Percentiles rank a stretch among this genome's conserved stretches.
phyloP scores from a whole-genome alignment of 2,113 vertebrate genomes.

The Archocentrus centrarchus region DNA sequence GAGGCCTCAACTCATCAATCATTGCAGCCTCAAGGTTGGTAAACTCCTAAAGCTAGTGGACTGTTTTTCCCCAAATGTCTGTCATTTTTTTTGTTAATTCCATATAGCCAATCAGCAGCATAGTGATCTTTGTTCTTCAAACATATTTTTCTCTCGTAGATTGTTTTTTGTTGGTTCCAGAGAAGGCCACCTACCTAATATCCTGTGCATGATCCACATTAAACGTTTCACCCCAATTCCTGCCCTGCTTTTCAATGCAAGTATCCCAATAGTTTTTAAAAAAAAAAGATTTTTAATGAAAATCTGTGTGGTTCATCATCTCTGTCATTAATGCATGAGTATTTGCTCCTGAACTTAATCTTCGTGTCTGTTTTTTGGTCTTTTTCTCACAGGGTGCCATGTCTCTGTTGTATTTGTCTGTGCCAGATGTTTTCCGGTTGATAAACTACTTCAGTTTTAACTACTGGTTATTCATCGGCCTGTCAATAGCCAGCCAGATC shows the following conservation, averaged over 20 bases:
- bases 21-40: slow-evolving; percentile 85
- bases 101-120: neutral
- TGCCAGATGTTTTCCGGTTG: slow-evolving; percentile 84
- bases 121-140: neutral
- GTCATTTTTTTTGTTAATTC: no score
- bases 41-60: neutral
- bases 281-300: neutral
- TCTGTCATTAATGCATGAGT: neutral
- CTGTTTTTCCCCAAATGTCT: neutral
- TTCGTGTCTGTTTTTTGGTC: neutral
- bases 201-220: slow-evolving; percentile 85
- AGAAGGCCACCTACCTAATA: slow-evolving; percentile 83
- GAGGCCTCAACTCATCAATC: slow-evolving; percentile 87
- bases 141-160: slow-evolving; percentile 56
- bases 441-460: slow-evolving; percentile 89
- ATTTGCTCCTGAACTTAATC: neutral
- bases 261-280: slow-evolving; percentile 20
- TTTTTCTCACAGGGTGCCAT: slow-evolving; percentile 78
- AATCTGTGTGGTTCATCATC: neutral
- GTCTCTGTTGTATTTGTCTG: slow-evolving; percentile 82
- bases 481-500: slow-evolving; percentile 84
- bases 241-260: slow-evolving; percentile 85
- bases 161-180: slow-evolving; percentile 86
- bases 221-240: slow-evolving; percentile 84
- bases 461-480: slow-evolving; percentile 87